A percentile compares a stretch with the other conserved stretches of the same genome.
These are phyloP conservation scores for Crepidodera aurea DNA, from an alignment of 2,888 invertebrate species.

Conservation along the genomic window DNA sequence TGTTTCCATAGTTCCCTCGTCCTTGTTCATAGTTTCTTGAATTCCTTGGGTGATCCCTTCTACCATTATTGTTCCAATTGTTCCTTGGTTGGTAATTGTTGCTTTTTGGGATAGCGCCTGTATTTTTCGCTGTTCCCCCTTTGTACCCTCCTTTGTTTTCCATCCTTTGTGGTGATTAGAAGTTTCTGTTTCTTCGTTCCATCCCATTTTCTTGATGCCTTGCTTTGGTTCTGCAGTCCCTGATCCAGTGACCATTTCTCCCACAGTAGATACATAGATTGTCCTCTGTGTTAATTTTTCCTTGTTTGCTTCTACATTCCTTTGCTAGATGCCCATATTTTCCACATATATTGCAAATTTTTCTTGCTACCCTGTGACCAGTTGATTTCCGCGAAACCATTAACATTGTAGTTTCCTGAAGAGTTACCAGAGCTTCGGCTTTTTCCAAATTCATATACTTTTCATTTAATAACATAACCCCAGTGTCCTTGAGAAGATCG, in stretches of 20 bases:
- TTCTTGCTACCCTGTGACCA: background rate
- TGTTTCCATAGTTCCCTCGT: too few species aligned
- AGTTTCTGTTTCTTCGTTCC: background rate
- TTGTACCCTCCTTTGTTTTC: background rate
- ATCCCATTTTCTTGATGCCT: background rate
- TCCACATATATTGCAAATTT: background rate
- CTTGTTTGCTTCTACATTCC: constrained; percentile 1
- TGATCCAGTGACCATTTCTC: background rate
- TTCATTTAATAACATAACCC: constrained; percentile 8
- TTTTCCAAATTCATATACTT: constrained; percentile 4
- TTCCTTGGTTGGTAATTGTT: too few species aligned
- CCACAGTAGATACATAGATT: background rate
- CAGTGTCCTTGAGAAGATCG: constrained; percentile 5
- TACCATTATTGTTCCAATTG: too few species aligned
- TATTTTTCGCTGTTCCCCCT: too few species aligned
- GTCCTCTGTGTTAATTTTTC: background rate
- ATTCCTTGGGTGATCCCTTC: too few species aligned
- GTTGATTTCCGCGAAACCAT: background rate
- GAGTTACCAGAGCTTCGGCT: background rate
- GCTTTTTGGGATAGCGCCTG: too few species aligned
- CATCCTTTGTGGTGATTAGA: background rate
- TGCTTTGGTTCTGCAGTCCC: background rate
- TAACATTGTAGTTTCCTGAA: constrained; percentile 3
- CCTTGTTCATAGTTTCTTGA: too few species aligned
- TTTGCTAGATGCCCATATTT: constrained; percentile 1